phyloP scores from a whole-genome alignment of 1,140 invertebrate genomes.

The Caerostris darwini region DNA sequence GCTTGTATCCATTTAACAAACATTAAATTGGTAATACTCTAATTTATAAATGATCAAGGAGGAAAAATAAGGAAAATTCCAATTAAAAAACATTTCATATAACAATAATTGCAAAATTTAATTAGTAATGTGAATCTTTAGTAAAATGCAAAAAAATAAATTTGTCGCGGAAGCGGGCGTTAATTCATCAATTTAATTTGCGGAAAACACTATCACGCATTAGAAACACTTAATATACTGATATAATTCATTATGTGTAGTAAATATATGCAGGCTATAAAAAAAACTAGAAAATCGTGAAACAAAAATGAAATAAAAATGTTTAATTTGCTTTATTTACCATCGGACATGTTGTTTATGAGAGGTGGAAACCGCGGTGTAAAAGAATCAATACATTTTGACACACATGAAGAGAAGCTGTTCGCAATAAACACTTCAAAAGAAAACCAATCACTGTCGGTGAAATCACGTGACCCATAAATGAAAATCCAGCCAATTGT shows the following conservation, averaged over 20 bases:
- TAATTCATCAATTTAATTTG: not conserved
- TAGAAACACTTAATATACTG: not conserved
- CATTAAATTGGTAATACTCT: too few species aligned
- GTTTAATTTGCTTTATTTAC: not conserved
- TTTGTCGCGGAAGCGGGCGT: not conserved
- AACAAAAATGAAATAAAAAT: not conserved
- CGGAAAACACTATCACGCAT: not conserved
- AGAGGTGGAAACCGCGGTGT: conserved; percentile 32
- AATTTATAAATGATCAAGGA: too few species aligned
- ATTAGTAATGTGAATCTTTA: not conserved
- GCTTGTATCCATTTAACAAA: too few species aligned
- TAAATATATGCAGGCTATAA: too few species aligned
- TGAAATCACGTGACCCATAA: not conserved
- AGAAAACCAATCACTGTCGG: not conserved
- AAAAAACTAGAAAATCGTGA: not conserved
- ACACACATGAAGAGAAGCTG: conserved; percentile 1
- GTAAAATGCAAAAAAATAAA: not conserved
- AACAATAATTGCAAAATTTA: not conserved
- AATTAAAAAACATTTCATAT: not conserved
- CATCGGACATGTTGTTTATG: conserved; percentile 7
- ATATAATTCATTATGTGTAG: not conserved
- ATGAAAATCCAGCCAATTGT: not conserved
- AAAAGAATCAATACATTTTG: conserved; percentile 47
- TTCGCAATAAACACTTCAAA: conserved; percentile 13
- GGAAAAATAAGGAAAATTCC: too few species aligned